Percentiles rank a stretch among this genome's conserved stretches.
Evolutionary conservation across 2,888 invertebrate species (phyloP).

Genomic region (Lissonota sp.): DNA sequence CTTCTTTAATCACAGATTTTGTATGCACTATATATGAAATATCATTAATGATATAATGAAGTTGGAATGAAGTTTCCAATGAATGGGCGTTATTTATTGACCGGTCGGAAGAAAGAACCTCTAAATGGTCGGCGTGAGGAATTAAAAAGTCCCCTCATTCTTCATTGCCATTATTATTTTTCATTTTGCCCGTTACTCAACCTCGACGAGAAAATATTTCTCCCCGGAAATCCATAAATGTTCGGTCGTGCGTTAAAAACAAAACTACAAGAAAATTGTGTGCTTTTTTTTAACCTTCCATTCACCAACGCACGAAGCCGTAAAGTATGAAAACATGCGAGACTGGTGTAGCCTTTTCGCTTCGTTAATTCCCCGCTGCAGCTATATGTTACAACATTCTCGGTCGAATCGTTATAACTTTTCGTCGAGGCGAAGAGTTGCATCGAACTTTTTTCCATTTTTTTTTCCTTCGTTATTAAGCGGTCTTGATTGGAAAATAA

Average conservation of each 20-base stretch:
- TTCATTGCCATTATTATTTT: neutral
- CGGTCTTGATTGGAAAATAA: constrained; percentile 12
- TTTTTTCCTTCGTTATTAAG: neutral
- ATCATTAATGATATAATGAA: too few relatives aligned
- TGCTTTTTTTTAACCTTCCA: too few relatives aligned
- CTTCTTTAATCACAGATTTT: too few relatives aligned
- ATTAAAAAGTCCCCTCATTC: neutral
- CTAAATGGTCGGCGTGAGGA: too few relatives aligned
- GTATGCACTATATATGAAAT: too few relatives aligned
- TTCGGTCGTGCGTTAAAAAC: constrained; percentile 8
- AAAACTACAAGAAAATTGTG: constrained; percentile 10
- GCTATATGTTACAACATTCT: neutral
- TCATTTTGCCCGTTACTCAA: neutral
- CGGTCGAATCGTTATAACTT: constrained; percentile 11
- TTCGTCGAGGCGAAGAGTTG: neutral
- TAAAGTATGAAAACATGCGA: constrained; percentile 32
- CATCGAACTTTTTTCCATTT: neutral
- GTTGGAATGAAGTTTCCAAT: constrained; percentile 20
- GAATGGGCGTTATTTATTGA: neutral
- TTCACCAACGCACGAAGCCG: constrained; percentile 1
- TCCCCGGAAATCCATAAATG: constrained; percentile 38
- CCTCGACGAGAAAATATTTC: neutral
- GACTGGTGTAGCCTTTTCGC: constrained; percentile 6
- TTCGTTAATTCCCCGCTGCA: constrained; percentile 13
- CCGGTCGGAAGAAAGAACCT: too few relatives aligned